Evolutionary conservation across 2,113 vertebrate genomes (phyloP), one percentile per base, ranked within the genome.

Genomic region (Hippocampus guttulatus): DNA sequence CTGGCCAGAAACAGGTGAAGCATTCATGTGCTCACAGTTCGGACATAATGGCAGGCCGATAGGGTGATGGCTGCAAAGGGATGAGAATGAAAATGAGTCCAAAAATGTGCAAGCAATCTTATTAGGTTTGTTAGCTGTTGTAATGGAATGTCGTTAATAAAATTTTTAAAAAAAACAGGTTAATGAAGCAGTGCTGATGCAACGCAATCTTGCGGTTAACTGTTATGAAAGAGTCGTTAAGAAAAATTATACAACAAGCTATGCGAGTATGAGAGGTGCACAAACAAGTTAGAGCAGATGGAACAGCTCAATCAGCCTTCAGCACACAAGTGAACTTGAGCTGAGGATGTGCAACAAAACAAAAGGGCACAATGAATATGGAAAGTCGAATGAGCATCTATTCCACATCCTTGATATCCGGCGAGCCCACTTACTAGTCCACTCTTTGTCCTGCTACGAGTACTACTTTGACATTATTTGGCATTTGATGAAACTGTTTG

Each of bases 31-130:
- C 88, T 92, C 91, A 92, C 83, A 51, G 92, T 88, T 90, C 88
- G 92, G 80, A 93, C 89, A 87, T 92, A 92, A 86, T 91, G 95
- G 89, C 91, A 92, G 81, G 86, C 91, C 72, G 88, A 88, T 80
- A 91, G 90, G 75, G 87, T 58, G 86, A 88, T 94, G 81, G 91
- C 95, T 96, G 88, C 9, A 1, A 69, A 68, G 64, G 45, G 54
- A 71, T 1, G 61, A 45, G 70, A 51, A 67, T 15, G n/a, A 14
- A 11, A 69, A 67, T 23, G 45, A 0, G 7, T 41, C 11, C 21
- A 23, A 23, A 55, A 55, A 23, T 21, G 25, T 54, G 33, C 38
- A 4, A 68, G 2, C 14, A 2, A 5, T 45, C 54, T 23, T 0
- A 21, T 61, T 76, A 73, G 74, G 73, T 80, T 58, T 16, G 38